A percentile compares a stretch with the other conserved stretches of the same genome.
These are phyloP conservation scores for Drosophila monieri DNA, from an alignment of 2,888 invertebrate species.

Conservation along the genomic window DNA sequence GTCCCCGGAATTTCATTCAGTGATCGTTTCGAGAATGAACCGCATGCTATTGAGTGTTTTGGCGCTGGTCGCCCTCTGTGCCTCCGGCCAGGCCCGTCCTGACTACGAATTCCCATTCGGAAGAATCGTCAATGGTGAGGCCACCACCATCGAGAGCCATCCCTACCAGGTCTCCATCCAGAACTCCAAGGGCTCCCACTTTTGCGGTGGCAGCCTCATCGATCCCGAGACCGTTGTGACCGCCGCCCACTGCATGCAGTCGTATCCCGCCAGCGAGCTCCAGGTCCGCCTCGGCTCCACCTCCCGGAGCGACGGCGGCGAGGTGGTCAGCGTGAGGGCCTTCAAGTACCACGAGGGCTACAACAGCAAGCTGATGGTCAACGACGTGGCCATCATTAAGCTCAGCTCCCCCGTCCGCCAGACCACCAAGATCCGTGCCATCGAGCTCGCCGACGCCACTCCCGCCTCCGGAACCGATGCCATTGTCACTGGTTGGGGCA, in stretches of 20 bases:
- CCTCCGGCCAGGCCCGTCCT: conserved; percentile 40
- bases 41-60: conserved; percentile 45
- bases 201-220: conserved; percentile 84
- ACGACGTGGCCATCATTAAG: conserved; percentile 84
- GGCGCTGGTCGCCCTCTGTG: conserved; percentile 51
- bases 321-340: conserved; percentile 74
- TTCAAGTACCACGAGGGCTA: conserved; percentile 80
- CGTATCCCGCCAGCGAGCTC: conserved; percentile 47
- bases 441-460: conserved; percentile 65
- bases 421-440: conserved; percentile 58
- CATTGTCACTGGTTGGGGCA: conserved; percentile 83
- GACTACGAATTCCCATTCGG: conserved; percentile 66
- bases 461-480: conserved; percentile 72
- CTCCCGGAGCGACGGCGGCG: conserved; percentile 79
- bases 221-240: conserved; percentile 80
- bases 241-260: conserved; percentile 84
- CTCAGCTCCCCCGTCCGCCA: conserved; percentile 72
- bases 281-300: conserved; percentile 83
- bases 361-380: conserved; percentile 75
- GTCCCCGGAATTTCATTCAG: conserved; percentile 3
- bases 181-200: conserved; percentile 74
- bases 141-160: conserved; percentile 81
- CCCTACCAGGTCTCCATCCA: conserved; percentile 85
- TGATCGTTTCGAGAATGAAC: conserved; percentile 54
- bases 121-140: conserved; percentile 84